Percentiles rank a stretch among this genome's conserved stretches.
Conservation (phyloP, 2,113 vertebrate species). For the Indicator maculatus region DNA sequence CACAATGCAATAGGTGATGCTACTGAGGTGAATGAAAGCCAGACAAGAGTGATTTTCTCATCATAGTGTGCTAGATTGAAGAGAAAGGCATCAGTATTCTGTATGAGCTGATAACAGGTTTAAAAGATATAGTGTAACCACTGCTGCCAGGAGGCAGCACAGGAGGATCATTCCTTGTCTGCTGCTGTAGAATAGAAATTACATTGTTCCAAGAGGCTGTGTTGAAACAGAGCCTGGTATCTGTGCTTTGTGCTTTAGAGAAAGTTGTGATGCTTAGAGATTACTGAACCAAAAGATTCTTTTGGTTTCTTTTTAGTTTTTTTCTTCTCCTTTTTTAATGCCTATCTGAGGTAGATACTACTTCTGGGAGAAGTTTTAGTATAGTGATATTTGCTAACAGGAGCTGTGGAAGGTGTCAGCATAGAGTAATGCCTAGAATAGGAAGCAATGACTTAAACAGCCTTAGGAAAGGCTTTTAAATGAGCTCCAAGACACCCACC, state of each 20-base stretch:
- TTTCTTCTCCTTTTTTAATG: no score
- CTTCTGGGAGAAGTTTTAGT: background rate
- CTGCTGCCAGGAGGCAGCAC: background rate
- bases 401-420: background rate
- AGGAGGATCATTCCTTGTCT: background rate
- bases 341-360: background rate
- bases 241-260: background rate
- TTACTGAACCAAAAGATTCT: background rate
- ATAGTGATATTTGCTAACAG: background rate
- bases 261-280: background rate
- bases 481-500: background rate
- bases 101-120: background rate
- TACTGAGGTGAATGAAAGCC: background rate
- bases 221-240: background rate
- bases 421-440: background rate
- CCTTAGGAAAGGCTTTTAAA: background rate
- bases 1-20: background rate
- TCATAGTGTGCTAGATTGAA: background rate
- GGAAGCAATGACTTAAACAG: background rate
- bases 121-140: constrained; percentile 10
- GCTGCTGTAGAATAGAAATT: constrained; percentile 15
- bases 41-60: background rate
- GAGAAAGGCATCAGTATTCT: constrained; percentile 16
- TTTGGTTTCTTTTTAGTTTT: background rate
- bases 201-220: background rate